Evolutionary conservation across 2,113 vertebrate genomes (phyloP).

Genomic region (Saccopteryx bilineata): DNA sequence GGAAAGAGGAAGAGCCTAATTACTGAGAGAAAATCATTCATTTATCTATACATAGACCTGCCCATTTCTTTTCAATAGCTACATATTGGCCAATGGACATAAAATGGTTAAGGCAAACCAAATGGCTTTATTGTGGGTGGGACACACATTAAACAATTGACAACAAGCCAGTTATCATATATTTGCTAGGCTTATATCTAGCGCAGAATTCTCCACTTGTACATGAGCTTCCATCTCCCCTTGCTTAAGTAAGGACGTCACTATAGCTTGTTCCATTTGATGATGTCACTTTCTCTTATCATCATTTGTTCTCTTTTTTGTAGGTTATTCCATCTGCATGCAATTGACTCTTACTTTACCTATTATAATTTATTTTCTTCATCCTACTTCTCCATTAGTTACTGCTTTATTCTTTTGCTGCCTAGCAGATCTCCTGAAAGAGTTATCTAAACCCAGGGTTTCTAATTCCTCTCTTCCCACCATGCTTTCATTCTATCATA

Average conservation of each 20-base stretch:
- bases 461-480: background rate
- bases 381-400: background rate
- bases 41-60: background rate
- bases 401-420: background rate
- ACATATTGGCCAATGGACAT: background rate
- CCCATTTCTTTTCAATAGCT: background rate
- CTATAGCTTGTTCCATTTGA: background rate
- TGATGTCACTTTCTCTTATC: background rate
- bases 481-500: background rate
- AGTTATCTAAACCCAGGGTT: background rate
- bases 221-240: background rate
- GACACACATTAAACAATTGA: background rate
- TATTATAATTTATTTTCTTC: background rate
- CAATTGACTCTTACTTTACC: background rate
- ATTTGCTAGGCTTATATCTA: background rate
- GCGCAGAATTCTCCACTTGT: background rate
- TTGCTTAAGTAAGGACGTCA: background rate
- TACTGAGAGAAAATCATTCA: background rate
- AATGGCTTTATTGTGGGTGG: background rate
- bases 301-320: background rate
- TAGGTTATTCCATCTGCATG: background rate
- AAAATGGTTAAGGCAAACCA: background rate
- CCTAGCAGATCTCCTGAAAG: background rate
- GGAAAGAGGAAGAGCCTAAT: background rate
- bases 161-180: background rate